phyloP scores from a whole-genome alignment of 2,113 vertebrate genomes.

The Ictidomys tridecemlineatus region DNA sequence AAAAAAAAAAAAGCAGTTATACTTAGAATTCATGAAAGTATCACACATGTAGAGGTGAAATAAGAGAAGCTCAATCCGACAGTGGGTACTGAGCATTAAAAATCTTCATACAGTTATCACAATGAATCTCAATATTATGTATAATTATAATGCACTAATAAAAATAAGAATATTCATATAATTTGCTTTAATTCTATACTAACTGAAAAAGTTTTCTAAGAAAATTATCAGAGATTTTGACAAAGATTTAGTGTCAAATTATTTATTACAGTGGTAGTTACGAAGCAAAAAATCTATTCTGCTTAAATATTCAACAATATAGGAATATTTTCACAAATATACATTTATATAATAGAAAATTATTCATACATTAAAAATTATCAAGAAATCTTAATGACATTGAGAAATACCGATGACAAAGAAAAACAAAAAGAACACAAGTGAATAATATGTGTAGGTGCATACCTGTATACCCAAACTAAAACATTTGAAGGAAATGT shows the following conservation, averaged over 20 bases:
- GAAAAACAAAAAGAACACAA: constrained; percentile 5
- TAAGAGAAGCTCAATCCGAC: background rate
- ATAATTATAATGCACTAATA: no score
- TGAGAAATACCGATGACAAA: background rate
- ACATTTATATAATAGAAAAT: background rate
- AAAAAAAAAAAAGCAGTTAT: background rate
- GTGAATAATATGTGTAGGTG: background rate
- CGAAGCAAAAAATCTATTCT: background rate
- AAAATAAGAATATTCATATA: background rate
- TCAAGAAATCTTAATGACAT: background rate
- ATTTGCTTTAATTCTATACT: background rate
- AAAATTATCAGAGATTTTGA: constrained; percentile 14
- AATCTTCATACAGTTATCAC: no score
- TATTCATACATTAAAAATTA: background rate
- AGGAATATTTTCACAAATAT: background rate
- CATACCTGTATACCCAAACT: background rate
- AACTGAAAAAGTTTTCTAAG: constrained; percentile 13
- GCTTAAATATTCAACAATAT: background rate
- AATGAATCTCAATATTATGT: no score
- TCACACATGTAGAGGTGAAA: background rate
- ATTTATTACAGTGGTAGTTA: background rate
- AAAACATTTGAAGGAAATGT: constrained; percentile 17
- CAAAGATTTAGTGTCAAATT: background rate
- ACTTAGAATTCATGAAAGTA: background rate
- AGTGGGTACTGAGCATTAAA: background rate